phyloP scores from a whole-genome alignment of 2,888 invertebrate species.

The Apomyelois bistriatella region DNA sequence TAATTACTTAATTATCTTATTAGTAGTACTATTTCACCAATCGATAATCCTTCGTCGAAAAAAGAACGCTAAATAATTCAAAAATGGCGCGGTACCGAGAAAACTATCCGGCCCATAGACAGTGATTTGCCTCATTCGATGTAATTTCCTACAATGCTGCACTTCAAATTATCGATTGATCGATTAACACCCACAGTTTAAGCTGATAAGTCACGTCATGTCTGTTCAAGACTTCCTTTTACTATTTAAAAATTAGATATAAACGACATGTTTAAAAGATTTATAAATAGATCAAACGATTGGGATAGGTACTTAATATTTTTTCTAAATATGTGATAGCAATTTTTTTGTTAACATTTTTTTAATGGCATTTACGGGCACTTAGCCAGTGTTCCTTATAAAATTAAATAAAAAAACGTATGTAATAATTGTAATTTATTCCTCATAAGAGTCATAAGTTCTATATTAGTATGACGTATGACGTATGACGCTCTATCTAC shows the following conservation, averaged over 20 bases:
- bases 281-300: too few species aligned
- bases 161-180: slow-evolving; percentile 13
- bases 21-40: background rate
- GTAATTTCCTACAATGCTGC: slow-evolving; percentile 4
- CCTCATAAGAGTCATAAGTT: too few species aligned
- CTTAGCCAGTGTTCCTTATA: too few species aligned
- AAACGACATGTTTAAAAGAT: too few species aligned
- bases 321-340: too few species aligned
- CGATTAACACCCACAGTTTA: slow-evolving; percentile 11
- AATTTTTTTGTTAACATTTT: too few species aligned
- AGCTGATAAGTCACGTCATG: slow-evolving; percentile 17
- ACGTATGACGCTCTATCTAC: too few species aligned
- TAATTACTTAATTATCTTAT: background rate
- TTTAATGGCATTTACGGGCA: too few species aligned
- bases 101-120: background rate
- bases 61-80: slow-evolving; percentile 1
- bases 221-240: background rate
- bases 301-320: too few species aligned
- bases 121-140: slow-evolving; percentile 5
- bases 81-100: background rate
- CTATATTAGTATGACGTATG: too few species aligned
- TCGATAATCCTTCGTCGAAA: background rate
- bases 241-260: background rate
- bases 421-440: too few species aligned
- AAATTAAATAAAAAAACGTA: too few species aligned